A percentile compares a stretch with the other conserved stretches of the same genome.
phyloP scores from a whole-genome alignment of 2,113 vertebrate genomes.

The Piliocolobus tephrosceles region DNA sequence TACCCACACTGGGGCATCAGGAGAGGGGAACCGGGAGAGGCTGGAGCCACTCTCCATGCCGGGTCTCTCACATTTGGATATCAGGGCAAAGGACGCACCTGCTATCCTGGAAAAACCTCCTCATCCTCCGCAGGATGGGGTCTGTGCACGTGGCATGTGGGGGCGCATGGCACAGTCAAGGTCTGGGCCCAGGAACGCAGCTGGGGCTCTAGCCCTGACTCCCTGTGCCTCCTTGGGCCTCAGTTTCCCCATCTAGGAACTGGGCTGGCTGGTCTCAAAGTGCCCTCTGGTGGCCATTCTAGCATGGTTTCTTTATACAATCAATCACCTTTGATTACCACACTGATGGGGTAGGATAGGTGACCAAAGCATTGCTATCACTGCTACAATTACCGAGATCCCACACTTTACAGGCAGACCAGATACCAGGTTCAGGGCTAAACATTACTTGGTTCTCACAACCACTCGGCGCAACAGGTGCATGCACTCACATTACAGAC shows the following conservation, averaged over 20 bases:
- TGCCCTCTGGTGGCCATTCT: accelerated
- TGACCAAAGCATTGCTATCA: accelerated
- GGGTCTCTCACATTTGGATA: neutral
- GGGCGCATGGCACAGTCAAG: neutral
- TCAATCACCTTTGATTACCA: neutral
- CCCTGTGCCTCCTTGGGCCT: neutral
- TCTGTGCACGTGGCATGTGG: accelerated
- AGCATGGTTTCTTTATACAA: neutral
- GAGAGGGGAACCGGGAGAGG: neutral
- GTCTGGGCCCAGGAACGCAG: neutral
- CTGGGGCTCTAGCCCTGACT: neutral
- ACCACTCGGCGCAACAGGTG: accelerated
- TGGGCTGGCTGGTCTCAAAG: neutral
- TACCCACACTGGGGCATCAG: neutral
- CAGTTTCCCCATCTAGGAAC: neutral
- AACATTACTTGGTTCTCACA: accelerated
- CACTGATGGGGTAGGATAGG: neutral
- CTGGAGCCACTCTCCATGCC: neutral
- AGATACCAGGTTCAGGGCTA: accelerated
- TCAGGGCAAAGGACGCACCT: accelerated
- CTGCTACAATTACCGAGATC: accelerated
- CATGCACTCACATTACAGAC: accelerated
- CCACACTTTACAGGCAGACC: accelerated
- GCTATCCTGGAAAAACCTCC: neutral
- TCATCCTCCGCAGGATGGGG: accelerated